Evolutionary conservation across 53 echinoderm and acorn worm species (phyloP), one percentile per base, ranked within the genome.

Genomic region (Pentamera pediparva): DNA sequence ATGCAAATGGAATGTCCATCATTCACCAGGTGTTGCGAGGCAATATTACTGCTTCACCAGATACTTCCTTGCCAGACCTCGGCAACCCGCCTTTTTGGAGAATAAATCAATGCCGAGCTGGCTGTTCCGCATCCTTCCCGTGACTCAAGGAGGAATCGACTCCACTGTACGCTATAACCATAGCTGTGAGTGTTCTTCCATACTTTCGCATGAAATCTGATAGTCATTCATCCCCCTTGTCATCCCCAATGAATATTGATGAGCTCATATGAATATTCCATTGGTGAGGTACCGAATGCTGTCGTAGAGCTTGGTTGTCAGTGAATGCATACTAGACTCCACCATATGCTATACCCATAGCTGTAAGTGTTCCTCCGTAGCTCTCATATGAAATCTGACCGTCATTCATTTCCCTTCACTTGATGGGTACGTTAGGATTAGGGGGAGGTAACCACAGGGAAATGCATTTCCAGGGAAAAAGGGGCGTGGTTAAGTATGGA

Each of bases 271-370:
- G 84, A 92, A 88, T 22, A 92, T 92, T 28, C 92, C 92, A 61
- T 92, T 92, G 70, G 92, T 92, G 39, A 92, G 89, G 63, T 92
- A 92, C 39, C 89, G 92, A 80, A 92, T 89, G 6, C 92, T 89
- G 51, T 92, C 92, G 49, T 92, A 92, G 59, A 92, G 76, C 22
- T 78, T 78, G 17, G 92, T 92, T 18, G 92, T 92, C 33, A 92
- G 86, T 12, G 92, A 92, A 36, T 92, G 92, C 92, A 92, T 92
- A 70, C 92, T 92, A 19, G 92, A 92, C 73, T 92, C 89, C 59
- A 89, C 89, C 92, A 92, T 92, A 67, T 89, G 88, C 69, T 85
- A 79, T 5, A 89, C 89, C 89, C 88, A 85, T 45, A 12, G 10
- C 10, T 45, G 45, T 45, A 10, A 10, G 17, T 17, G 17, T 0